Evolutionary conservation across 1,140 invertebrate species (phyloP).

Genomic region (Coptotermes formosanus): DNA sequence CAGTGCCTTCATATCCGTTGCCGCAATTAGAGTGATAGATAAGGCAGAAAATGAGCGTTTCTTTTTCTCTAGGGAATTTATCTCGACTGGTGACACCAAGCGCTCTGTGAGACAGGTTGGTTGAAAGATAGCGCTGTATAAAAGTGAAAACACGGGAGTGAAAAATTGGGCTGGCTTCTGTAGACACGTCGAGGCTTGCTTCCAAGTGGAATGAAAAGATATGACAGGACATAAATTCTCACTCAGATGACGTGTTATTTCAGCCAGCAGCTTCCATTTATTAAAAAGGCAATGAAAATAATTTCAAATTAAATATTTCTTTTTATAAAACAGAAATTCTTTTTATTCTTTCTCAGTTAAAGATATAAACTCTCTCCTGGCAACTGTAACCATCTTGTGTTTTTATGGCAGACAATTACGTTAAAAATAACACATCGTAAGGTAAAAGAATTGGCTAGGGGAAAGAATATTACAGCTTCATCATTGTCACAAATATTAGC

Average conservation of each 20-base stretch:
- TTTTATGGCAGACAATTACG: neutral
- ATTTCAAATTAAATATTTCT: neutral
- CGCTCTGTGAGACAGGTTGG: neutral
- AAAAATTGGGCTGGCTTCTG: neutral
- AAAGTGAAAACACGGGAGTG: conserved; percentile 15
- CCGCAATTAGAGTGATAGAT: conserved; percentile 16
- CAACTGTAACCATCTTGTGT: neutral
- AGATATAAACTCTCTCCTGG: neutral
- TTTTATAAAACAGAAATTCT: conserved; percentile 15
- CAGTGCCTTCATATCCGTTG: neutral
- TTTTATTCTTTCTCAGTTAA: neutral
- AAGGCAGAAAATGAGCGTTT: conserved; percentile 20
- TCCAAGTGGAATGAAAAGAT: neutral
- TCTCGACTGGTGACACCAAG: neutral
- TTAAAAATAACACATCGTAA: neutral
- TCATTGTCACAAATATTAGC: conserved; percentile 3
- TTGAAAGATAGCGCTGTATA: neutral
- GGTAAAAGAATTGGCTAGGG: neutral
- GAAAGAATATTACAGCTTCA: neutral
- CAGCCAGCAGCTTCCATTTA: neutral
- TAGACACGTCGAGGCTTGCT: neutral
- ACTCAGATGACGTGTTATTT: neutral
- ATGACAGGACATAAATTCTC: neutral
- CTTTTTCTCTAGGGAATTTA: conserved; percentile 14
- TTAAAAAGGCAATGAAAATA: neutral